phyloP scores from a whole-genome alignment of 2,797 vertebrate species.

The Carcharodon carcharias region DNA sequence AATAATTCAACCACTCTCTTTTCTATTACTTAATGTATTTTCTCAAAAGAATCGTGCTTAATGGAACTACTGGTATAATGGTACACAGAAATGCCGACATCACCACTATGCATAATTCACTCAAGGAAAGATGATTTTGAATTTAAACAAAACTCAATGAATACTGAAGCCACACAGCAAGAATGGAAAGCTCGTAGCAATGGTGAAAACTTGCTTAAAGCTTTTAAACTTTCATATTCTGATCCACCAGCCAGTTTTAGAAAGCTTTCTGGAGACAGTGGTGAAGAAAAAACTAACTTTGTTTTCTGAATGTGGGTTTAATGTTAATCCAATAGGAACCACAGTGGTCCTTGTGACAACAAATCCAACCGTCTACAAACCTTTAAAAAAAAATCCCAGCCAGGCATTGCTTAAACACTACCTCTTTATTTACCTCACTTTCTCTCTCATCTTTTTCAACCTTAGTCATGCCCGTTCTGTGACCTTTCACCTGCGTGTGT shows the following conservation, averaged over 20 bases:
- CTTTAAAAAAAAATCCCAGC: neutral
- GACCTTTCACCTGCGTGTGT: neutral
- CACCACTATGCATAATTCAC: slow-evolving; percentile 18
- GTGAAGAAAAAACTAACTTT: neutral
- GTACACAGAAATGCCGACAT: neutral
- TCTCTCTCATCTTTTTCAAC: neutral
- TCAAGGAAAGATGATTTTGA: neutral
- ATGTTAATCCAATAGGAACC: neutral
- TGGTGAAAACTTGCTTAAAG: neutral
- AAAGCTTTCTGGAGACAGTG: slow-evolving; percentile 21
- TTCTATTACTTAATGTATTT: slow-evolving; percentile 30
- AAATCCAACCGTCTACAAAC: neutral
- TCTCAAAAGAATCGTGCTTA: slow-evolving; percentile 23
- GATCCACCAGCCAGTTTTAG: neutral
- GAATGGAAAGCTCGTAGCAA: neutral
- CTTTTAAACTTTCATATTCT: slow-evolving; percentile 11
- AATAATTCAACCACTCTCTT: slow-evolving; percentile 28
- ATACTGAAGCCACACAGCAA: neutral
- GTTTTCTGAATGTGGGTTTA: neutral
- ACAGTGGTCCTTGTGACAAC: neutral
- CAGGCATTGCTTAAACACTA: neutral
- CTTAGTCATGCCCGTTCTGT: neutral
- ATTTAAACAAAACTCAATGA: neutral
- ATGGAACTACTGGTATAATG: slow-evolving; percentile 16
- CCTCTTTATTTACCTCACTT: neutral